Conservation (phyloP, 2,888 invertebrate genomes). For the Tineola bisselliella region DNA sequence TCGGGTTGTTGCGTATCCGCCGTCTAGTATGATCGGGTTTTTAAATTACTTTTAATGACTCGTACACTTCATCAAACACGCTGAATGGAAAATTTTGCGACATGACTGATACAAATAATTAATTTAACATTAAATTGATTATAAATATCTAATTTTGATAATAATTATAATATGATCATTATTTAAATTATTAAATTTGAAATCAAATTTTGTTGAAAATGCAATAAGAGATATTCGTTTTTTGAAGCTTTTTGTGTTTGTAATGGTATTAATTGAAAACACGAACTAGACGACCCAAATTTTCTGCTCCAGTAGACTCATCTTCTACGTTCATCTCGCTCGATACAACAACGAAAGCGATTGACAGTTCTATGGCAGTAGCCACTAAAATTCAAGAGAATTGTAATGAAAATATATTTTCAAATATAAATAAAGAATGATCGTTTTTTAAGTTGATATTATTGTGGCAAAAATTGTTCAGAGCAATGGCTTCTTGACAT, state of each 20-base stretch:
- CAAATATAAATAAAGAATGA: no score
- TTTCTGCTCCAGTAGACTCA: no score
- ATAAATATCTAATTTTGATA: slow-evolving; percentile 37
- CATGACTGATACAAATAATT: slow-evolving; percentile 50
- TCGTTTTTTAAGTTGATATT: no score
- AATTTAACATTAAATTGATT: slow-evolving; percentile 36
- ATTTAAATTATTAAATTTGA: slow-evolving; percentile 53
- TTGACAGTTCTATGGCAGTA: no score
- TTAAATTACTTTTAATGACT: slow-evolving; percentile 49
- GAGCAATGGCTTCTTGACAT: neutral
- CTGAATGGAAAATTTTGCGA: slow-evolving; percentile 50
- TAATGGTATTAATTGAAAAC: neutral
- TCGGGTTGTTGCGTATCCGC: no score
- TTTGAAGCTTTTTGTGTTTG: neutral
- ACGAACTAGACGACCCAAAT: no score
- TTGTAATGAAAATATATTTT: no score
- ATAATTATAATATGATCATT: slow-evolving; percentile 27
- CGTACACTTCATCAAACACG: slow-evolving; percentile 55
- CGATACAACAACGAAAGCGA: no score
- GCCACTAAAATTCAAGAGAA: no score
- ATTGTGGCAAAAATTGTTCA: no score
- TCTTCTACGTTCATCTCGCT: no score
- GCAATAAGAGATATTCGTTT: neutral
- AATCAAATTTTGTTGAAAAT: neutral
- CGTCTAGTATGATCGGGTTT: no score